Base-by-base conservation (phyloP, 2,888 invertebrate species). In the Uloborus plumipes region DNA sequence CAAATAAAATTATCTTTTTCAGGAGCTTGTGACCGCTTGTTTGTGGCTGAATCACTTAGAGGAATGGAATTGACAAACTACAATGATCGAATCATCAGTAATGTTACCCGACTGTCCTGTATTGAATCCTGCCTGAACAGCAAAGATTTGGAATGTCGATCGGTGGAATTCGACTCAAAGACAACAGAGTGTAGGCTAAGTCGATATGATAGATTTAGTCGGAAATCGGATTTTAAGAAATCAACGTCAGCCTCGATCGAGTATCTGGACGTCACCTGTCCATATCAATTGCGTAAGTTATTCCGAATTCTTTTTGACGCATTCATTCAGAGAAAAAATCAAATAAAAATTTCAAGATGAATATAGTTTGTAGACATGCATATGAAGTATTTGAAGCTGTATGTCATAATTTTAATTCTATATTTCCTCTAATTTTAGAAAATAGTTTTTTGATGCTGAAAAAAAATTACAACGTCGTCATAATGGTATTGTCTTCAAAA, bases 81-180 rank as follows among this genome's bases (percentile, higher is more conserved):
- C 84, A 88, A 88, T 26, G 86, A 87, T 73, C 88, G 87, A 84
- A 86, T 87, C 75, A 86, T 88, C 11, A 55, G 77, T n/a, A 85
- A 87, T 86, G 87, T 87, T 26, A 87, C 86, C 50, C 87, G 88
- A 22, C 87, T 87, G 67, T 87, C 89, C 67, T 89, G 89, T 75
- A 76, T 89, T 39, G 87, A 88, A 47, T 86, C 88, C 20, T 89
- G 89, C 82, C 85, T 89, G n/a, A 86, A 86, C 70, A 88, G 88
- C 85, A 86, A 86, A 69, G 87, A 87, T 20, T 88, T 89, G 67
- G 87, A 88, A 14, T 89, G 89, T 84, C 87, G 88, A 16, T 89
- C 89, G 9, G 88, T 87, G 72, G 88, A 89, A 86, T 89, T 88
- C 86, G 88, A 89, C 83, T 87, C 88, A 79, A 87, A 87, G 65